phyloP scores from a whole-genome alignment of 2,797 vertebrate species.

The Siniperca undulata region DNA sequence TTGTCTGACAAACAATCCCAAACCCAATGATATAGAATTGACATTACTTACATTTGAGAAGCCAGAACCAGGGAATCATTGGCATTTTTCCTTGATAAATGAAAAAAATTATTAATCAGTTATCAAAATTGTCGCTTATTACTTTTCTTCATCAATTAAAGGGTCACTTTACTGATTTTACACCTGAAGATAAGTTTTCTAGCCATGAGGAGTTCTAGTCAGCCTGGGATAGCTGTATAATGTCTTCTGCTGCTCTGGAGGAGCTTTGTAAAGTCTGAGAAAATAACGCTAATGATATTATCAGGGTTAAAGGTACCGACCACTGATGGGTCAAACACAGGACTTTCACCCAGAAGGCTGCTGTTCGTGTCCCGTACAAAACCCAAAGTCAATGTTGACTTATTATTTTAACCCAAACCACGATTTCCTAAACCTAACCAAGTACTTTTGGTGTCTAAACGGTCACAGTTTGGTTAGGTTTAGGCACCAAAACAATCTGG shows the following conservation, averaged over 20 bases:
- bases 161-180: neutral
- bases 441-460: no score
- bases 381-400: no score
- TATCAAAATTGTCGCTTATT: neutral
- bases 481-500: no score
- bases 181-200: neutral
- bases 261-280: neutral
- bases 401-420: no score
- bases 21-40: neutral
- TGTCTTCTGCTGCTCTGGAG: no score
- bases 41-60: neutral
- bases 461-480: no score
- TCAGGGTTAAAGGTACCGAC: no score
- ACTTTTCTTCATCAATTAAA: neutral
- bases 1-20: neutral
- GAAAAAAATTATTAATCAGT: neutral
- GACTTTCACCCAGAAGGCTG: no score
- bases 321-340: no score
- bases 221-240: no score
- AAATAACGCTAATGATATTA: neutral
- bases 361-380: no score
- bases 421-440: no score
- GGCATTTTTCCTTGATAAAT: neutral
- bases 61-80: neutral
- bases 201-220: neutral